A percentile compares a stretch with the other conserved stretches of the same genome.
phyloP scores from a whole-genome alignment of 2,888 invertebrate genomes.

The Agrochola lota region DNA sequence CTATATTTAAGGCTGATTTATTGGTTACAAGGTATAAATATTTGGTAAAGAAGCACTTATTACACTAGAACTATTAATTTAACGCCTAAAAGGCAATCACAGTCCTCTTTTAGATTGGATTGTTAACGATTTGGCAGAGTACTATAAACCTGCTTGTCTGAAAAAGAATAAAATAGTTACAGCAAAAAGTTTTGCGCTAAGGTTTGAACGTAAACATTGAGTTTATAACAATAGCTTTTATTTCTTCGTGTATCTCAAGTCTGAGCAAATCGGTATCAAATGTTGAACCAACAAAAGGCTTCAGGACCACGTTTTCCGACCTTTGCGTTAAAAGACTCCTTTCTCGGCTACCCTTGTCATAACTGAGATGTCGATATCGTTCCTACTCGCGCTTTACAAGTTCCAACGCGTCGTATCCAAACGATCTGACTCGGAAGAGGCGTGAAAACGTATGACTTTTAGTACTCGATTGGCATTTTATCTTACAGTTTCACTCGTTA shows the following conservation, averaged over 20 bases:
- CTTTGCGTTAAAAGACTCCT: conserved; percentile 41
- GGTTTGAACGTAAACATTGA: conserved; percentile 44
- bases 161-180: conserved; percentile 48
- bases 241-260: conserved; percentile 57
- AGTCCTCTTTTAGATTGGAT: conserved; percentile 73
- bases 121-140: conserved; percentile 66
- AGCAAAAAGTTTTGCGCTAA: conserved; percentile 50
- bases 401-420: conserved; percentile 20
- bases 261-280: conserved; percentile 52
- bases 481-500: conserved; percentile 25
- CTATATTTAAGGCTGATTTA: conserved; percentile 83
- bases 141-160: conserved; percentile 65
- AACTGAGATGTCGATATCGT: conserved; percentile 49
- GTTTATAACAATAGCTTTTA: conserved; percentile 59
- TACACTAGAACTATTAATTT: conserved; percentile 75
- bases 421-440: conserved; percentile 10
- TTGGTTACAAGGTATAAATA: conserved; percentile 78
- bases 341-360: conserved; percentile 57
- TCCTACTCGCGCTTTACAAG: conserved; percentile 14
- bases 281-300: conserved; percentile 60
- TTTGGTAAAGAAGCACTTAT: conserved; percentile 86
- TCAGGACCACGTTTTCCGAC: conserved; percentile 47
- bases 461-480: conserved; percentile 12
- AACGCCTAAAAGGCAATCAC: conserved; percentile 87
- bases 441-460: conserved; percentile 8